Base-by-base conservation (phyloP, 2,888 invertebrate genomes). In the Leucania comma region DNA sequence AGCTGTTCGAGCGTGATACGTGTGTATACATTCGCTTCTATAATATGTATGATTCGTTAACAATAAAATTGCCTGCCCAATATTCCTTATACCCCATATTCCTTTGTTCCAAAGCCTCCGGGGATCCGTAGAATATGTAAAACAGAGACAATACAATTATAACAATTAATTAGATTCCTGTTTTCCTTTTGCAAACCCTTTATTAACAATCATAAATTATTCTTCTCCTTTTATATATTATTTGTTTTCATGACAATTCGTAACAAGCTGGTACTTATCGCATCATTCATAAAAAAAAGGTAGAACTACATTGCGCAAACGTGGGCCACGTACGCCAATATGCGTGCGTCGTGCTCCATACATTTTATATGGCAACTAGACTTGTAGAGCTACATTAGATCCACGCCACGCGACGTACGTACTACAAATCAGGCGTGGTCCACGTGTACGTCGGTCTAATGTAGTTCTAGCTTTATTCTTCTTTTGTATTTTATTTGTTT, bases 131-230 rank as follows among this genome's bases (percentile, higher is more conserved):
- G 17, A 48, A 62, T 22, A 61, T 38, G 8, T 54, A 8, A 9
- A 42, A 46, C n/a, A 46, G n/a, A 54, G 59, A 72, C 48, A 56
- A 50, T 50, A 56, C 24, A 63, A 58, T 63, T 59, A 32, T 14
- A 22, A 63, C 29, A 59, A 48, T 59, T 38, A 26, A 72, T 51
- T 46, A 69, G 0, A 17, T 32, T 24, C 6, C 3, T 20, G 1
- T 29, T 61, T 54, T 59, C 35, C 22, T 48, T 59, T 59, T 48
- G n/a, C 10, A 22, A 53, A 22, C 6, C 26, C 35, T 54, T 29
- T 62, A 62, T 12, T 20, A 38, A 24, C 3, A n/a, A 24, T 20
- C 62, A 35, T 62, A 51, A n/a, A 48, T 32, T 12, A 32, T 32
- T 32, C 0, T 35, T 12, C 6, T 38, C 22, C 17, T 58, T 24